Base-by-base conservation (phyloP, 2,797 vertebrate species). In the Podarcis lilfordi region DNA sequence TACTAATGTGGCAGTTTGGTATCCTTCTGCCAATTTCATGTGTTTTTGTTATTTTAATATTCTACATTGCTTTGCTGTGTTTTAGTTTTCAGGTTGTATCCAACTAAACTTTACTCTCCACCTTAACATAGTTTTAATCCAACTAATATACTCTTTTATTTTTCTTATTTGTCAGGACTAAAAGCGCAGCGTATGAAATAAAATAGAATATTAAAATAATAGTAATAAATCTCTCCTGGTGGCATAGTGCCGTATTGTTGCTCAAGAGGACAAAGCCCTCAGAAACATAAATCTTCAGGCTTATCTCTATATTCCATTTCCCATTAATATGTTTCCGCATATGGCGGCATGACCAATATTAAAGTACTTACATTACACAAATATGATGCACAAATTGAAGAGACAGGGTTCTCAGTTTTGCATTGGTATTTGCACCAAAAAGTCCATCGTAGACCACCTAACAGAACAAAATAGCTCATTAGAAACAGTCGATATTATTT, bases 331-430 rank as follows among this genome's bases (percentile, higher is more conserved):
- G 88, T 85, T 0, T 61, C n/a, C 40, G 40, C 1, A 66, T 61
- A 74, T 8, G 76, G 50, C 84, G 13, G 55, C 59, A 35, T 90
- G 61, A 88, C 71, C 29, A 61, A 75, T 13, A 50, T 23, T 2
- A 69, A n/a, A 40, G 21, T 91, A 97, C 98, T 98, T 96, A 98
- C 98, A 97, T 97, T 93, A 98, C 96, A 95, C 99, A 99, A 95
- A 99, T 99, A 95, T 99, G 99, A 96, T 99, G 99, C 40, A 99
- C 98, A 97, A 99, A 99, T 92, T 99, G 99, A 94, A 99, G 94
- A 1, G 98, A 98, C 76, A 99, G 96, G 43, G 98, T 98, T 95
- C 99, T 97, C 93, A 99, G 97, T 95, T 99, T 99, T 96, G 98
- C 98, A 96, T 99, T 99, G 93, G 99, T 98, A 93, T 98, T 99